Evolutionary conservation across 2,888 invertebrate genomes (phyloP).

Genomic region (Nymphalis urticae): DNA sequence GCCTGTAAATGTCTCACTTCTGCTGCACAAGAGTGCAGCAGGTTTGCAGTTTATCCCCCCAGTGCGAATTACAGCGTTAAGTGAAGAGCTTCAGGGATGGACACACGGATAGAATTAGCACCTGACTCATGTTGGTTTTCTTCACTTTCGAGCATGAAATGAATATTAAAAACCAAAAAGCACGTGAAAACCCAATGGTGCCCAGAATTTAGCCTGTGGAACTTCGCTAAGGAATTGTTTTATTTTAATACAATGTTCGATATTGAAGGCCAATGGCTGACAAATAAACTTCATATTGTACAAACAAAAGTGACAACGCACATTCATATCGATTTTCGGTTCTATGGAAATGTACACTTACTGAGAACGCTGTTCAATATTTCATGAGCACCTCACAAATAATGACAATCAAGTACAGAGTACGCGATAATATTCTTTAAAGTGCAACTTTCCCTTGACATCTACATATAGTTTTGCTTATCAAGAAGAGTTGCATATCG

Average conservation of each 20-base stretch:
- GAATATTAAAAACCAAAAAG: no score
- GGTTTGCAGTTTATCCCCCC: no score
- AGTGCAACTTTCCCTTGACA: not conserved
- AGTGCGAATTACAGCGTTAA: no score
- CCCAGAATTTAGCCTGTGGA: no score
- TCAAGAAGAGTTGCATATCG: slow-evolving; percentile 1
- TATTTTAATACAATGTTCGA: not conserved
- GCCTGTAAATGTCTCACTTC: no score
- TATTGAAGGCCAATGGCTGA: not conserved
- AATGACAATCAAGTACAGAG: not conserved
- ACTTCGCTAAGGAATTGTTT: no score
- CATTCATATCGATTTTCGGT: not conserved
- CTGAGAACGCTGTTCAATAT: not conserved
- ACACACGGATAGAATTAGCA: no score
- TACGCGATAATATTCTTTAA: slow-evolving; percentile 1
- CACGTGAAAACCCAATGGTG: no score
- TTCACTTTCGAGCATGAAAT: no score
- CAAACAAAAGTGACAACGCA: not conserved
- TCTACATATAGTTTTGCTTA: slow-evolving; percentile 11
- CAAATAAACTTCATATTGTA: not conserved
- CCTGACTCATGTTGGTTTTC: no score
- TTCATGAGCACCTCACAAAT: not conserved
- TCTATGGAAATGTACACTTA: not conserved
- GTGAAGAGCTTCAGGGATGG: no score
- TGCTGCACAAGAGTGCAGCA: no score